Evolutionary conservation across 2,888 invertebrate genomes (phyloP).

Genomic region (Catotricha subobsoleta): DNA sequence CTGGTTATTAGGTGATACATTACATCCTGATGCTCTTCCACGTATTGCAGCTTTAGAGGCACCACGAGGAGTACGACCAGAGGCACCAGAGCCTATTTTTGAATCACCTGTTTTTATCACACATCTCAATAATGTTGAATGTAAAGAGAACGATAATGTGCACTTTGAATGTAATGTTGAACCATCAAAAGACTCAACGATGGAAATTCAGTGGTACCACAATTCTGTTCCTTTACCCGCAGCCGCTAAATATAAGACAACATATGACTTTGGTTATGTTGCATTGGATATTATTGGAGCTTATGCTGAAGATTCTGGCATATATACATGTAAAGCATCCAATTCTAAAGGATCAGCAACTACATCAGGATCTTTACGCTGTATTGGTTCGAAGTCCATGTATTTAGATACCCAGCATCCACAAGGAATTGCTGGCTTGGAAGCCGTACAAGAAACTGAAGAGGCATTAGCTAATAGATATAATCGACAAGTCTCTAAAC

Average conservation of each 20-base stretch:
- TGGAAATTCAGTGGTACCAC: conserved; percentile 86
- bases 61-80: conserved; percentile 46
- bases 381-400: conserved; percentile 60
- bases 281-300: conserved; percentile 74
- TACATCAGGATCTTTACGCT: conserved; percentile 74
- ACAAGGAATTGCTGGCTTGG: conserved; percentile 76
- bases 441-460: conserved; percentile 79
- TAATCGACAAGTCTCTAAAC: conserved; percentile 45
- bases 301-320: conserved; percentile 82
- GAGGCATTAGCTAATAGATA: conserved; percentile 57
- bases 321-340: conserved; percentile 77
- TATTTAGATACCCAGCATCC: conserved; percentile 87
- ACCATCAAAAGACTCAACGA: conserved; percentile 77
- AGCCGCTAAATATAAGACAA: conserved; percentile 79
- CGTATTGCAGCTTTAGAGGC: conserved; percentile 75
- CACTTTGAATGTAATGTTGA: conserved; percentile 87
- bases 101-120: conserved; percentile 79
- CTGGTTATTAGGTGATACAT: conserved; percentile 70
- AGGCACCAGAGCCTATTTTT: conserved; percentile 57
- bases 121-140: conserved; percentile 78
- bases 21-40: conserved; percentile 76
- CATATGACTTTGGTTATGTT: conserved; percentile 92
- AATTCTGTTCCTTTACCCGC: conserved; percentile 78
- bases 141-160: conserved; percentile 70
- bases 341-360: conserved; percentile 79